Percentiles rank a stretch among this genome's conserved stretches.
Conservation (phyloP, 2,113 vertebrate genomes). For the Hemiscyllium ocellatum region DNA sequence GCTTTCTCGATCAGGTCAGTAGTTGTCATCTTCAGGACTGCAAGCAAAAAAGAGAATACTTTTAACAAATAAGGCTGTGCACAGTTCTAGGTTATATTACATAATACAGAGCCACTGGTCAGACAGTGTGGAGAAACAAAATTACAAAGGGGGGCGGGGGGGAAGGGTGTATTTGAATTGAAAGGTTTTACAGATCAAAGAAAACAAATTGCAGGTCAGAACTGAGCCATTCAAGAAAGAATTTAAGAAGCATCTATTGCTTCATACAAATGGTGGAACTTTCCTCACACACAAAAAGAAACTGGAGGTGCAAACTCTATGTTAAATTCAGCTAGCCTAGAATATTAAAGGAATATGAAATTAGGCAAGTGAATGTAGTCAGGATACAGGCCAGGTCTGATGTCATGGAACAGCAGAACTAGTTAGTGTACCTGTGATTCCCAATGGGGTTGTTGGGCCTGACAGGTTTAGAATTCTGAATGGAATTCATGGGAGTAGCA, state of each 20-base stretch:
- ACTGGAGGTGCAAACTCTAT: neutral
- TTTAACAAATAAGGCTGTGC: neutral
- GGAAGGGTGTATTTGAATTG: neutral
- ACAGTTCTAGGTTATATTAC: neutral
- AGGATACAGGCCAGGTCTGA: neutral
- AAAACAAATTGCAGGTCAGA: neutral
- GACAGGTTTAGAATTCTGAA: neutral
- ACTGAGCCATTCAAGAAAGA: neutral
- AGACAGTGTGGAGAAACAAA: neutral
- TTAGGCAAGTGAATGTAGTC: neutral
- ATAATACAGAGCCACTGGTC: neutral
- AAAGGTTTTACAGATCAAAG: neutral
- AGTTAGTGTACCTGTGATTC: neutral
- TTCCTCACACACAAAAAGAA: neutral
- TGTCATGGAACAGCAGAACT: neutral
- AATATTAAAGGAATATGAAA: neutral
- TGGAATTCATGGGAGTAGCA: neutral
- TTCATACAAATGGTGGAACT: neutral
- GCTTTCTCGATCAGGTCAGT: slow-evolving; percentile 96
- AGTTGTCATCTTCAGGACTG: slow-evolving; percentile 87
- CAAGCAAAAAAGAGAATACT: neutral
- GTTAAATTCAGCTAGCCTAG: neutral
- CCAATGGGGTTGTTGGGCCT: no score
- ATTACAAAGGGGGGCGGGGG: neutral
- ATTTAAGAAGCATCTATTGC: neutral